A percentile compares a stretch with the other conserved stretches of the same genome.
Conservation (phyloP, 2,113 vertebrate species). For the Thunnus maccoyii region DNA sequence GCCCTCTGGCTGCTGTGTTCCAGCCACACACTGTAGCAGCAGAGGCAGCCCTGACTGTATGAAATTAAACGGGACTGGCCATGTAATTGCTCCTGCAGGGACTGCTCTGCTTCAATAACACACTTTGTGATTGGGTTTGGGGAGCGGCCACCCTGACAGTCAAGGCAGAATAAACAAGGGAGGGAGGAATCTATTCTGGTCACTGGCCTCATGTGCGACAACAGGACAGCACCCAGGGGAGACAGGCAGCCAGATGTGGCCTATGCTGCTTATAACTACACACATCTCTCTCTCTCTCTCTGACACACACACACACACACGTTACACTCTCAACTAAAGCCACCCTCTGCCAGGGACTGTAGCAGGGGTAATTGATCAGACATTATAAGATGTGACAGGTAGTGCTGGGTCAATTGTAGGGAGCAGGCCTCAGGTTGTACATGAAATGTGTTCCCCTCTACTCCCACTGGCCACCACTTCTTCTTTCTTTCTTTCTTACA, state of each 20-base stretch:
- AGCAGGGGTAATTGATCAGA: conserved; percentile 35
- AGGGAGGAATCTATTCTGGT: conserved; percentile 37
- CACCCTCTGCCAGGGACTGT: neutral
- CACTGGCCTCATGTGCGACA: neutral
- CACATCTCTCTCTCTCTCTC: neutral
- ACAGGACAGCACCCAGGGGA: conserved; percentile 35
- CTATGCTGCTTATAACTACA: conserved; percentile 4
- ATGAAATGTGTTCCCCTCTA: conserved; percentile 6
- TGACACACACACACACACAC: neutral
- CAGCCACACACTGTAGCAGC: conserved; percentile 12
- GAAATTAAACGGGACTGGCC: conserved; percentile 58
- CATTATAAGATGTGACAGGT: conserved; percentile 45
- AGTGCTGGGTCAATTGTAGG: conserved; percentile 38
- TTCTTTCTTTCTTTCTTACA: too few relatives aligned
- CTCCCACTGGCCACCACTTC: neutral
- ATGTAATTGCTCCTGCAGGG: conserved; percentile 63
- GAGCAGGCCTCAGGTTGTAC: conserved; percentile 14
- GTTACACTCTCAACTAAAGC: neutral
- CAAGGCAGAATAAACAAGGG: conserved; percentile 24
- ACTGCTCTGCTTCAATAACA: conserved; percentile 55
- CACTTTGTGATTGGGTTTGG: conserved; percentile 50
- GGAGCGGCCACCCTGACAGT: conserved; percentile 24
- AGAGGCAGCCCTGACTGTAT: conserved; percentile 35
- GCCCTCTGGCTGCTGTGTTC: neutral
- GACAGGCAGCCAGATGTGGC: conserved; percentile 48